Evolutionary conservation across 2,797 vertebrate species (phyloP), one percentile per base, ranked within the genome.

Genomic region (Sciurus vulgaris): DNA sequence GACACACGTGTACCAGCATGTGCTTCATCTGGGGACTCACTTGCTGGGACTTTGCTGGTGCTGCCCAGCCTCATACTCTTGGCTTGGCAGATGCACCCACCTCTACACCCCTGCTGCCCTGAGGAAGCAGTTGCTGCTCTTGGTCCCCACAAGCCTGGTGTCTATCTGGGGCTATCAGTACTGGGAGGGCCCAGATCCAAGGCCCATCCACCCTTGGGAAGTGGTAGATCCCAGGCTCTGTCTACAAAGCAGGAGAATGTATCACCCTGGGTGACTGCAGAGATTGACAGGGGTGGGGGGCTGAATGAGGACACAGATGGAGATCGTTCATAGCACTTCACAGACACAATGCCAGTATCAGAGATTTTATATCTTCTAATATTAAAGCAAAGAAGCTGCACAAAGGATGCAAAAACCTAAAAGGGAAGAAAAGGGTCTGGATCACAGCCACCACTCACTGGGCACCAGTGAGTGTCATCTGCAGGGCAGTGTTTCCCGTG

Each of bases 1-100:
- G 54, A 97, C 96, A 91, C 83, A 83, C 91, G 96, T 51, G 65
- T 20, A 89, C n/a, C 38, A 96, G 79, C 84, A 12, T 44, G 59
- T 38, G 89, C 89, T 56, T 73, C 94, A 79, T 87, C 96, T 17
- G 6, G 65, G 44, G 44, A 38, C 91, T 88, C 0, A 3, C 41
- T 69, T 4, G 30, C 35, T 2, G 13, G 14, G 49, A 76, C 56
- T 54, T 47, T n/a, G 65, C 77, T 51, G 12, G 12, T 6, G 54
- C 0, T 41, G 67, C 33, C 82, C 11, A 6, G 15, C 7, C 1
- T 26, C 22, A 28, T n/a, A 12, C 13, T 15, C 89, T 56, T 26
- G 14, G 20, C 49, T 35, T 61, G 59, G 81, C 74, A 51, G 72
- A 11, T 0, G 8, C 12, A 2, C 2, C 65, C 41, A 13, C 67